Evolutionary conservation across 2,888 invertebrate genomes (phyloP), one percentile per base, ranked within the genome.

Genomic region (Dynastes grantii): DNA sequence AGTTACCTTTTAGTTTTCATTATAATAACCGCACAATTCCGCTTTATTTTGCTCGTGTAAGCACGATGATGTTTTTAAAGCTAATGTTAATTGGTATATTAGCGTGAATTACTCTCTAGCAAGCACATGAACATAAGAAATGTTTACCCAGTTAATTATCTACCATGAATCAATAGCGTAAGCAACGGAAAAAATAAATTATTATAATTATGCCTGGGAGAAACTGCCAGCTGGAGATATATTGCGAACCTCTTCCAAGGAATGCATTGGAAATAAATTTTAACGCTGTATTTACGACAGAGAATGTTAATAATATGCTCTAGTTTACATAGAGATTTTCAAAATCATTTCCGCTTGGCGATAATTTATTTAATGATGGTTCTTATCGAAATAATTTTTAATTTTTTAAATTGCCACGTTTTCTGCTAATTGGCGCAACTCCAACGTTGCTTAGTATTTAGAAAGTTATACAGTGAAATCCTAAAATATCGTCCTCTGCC

Each of bases 1-100:
- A 29, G 67, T 45, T 13, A 68, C 49, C 22, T 32, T 68, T 68
- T 68, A 68, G 67, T 68, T 68, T 68, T 68, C 67, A 68, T 49
- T 68, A 68, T 49, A 67, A 67, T 45, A 68, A 68, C 67, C 67
- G 67, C 49, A 73, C 61, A 58, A 73, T 73, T 61, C 37, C 40
- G 22, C 58, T 73, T 61, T 37, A 58, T 58, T 4, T 71, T 61
- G 37, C 58, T 73, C 58, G 40, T 73, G 37, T 61, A 58, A 61
- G n/a, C 73, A 73, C 73, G 73, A 61, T 6, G 27, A 61, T 65
- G 68, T 77, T 37, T 51, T 68, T 29, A 67, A 76, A 80, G 80
- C 83, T 85, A 84, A 85, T 85, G 84, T 85, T 83, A 84, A 85
- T 85, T 85, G 85, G 85, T 84, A 77, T 76, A 76, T 64, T 61